Conservation (phyloP, 2,797 vertebrate genomes). For the Netta rufina region DNA sequence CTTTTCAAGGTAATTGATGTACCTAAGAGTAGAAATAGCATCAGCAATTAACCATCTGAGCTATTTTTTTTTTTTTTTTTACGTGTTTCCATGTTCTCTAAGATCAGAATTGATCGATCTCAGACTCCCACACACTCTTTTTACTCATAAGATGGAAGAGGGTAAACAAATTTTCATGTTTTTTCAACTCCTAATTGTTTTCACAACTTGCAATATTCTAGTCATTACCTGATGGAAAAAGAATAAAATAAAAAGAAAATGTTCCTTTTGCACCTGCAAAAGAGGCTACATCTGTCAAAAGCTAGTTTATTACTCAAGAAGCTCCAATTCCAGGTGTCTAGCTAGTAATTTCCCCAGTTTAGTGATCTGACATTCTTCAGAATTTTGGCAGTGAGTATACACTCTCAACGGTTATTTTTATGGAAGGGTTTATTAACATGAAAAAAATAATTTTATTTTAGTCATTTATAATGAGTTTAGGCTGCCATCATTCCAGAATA, state of each 20-base stretch:
- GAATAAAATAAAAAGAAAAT: constrained; percentile 23
- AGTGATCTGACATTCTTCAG: constrained; percentile 21
- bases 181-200: constrained; percentile 1
- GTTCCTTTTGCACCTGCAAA: constrained; percentile 46
- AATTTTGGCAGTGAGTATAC: neutral
- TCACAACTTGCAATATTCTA: neutral
- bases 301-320: constrained; percentile 31
- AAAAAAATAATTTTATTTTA: neutral
- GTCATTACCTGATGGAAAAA: neutral
- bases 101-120: neutral
- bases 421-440: neutral
- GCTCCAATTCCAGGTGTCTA: constrained; percentile 43
- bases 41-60: neutral
- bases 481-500: neutral
- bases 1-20: neutral
- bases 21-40: neutral
- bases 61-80: neutral
- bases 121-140: neutral
- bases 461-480: neutral
- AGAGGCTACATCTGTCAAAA: constrained; percentile 42
- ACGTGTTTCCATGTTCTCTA: neutral
- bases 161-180: neutral
- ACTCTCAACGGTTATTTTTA: neutral
- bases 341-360: constrained; percentile 9
- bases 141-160: neutral